Conservation (phyloP, 2,113 vertebrate species). For the Psilopsiagon aurifrons region DNA sequence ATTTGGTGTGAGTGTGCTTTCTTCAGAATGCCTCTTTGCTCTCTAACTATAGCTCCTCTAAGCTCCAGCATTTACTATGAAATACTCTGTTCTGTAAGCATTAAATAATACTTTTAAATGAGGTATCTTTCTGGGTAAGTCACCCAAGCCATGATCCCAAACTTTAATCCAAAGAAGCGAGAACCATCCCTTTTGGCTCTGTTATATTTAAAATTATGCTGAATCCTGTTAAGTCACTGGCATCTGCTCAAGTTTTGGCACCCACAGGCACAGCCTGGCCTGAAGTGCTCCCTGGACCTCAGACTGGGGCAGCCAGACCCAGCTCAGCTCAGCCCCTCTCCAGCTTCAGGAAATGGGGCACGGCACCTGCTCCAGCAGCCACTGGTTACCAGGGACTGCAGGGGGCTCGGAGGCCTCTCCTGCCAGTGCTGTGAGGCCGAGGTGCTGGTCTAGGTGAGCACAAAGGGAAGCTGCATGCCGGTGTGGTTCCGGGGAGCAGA, state of each 20-base stretch:
- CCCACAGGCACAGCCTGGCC: not conserved
- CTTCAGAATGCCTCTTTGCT: not conserved
- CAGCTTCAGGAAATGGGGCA: not conserved
- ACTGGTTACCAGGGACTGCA: accelerated
- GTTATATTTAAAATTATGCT: not conserved
- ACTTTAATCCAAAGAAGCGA: not conserved
- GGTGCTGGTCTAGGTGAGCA: not conserved
- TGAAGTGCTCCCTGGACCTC: not conserved
- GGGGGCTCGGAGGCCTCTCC: not conserved
- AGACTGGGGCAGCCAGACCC: not conserved
- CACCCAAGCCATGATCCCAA: not conserved
- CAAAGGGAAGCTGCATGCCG: not conserved
- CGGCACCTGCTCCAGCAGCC: not conserved
- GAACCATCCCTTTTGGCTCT: not conserved
- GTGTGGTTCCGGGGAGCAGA: not conserved
- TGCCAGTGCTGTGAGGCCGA: accelerated
- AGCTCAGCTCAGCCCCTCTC: not conserved
- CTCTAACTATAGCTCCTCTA: not conserved
- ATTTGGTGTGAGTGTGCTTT: not conserved
- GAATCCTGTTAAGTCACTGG: not conserved
- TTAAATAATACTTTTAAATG: not conserved
- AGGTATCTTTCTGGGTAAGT: not conserved
- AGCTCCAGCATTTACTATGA: not conserved
- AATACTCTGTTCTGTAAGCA: not conserved
- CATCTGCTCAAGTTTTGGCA: not conserved